A percentile compares a stretch with the other conserved stretches of the same genome.
These are phyloP conservation scores for Brachionus asplanchnoidis DNA, from an alignment of 1,140 invertebrate genomes.

Conservation along the genomic window DNA sequence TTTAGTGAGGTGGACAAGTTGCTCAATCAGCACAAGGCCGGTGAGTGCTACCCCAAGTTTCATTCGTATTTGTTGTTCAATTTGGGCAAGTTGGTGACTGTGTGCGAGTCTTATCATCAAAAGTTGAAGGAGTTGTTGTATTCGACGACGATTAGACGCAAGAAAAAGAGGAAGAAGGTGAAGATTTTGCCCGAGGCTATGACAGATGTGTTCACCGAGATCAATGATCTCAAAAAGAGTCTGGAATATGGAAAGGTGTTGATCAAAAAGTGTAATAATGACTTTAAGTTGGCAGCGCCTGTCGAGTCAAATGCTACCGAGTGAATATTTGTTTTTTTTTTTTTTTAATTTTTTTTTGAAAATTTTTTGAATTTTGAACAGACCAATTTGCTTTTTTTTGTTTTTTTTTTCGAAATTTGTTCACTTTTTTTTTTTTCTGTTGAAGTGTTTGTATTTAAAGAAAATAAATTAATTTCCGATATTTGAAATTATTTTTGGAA, in stretches of 20 bases:
- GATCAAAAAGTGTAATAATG: constrained; percentile 40
- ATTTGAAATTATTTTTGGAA: not conserved
- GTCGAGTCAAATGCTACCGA: not conserved
- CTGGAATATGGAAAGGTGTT: constrained; percentile 16
- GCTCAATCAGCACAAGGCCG: constrained; percentile 38
- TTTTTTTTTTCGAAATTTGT: not conserved
- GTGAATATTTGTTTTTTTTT: not conserved
- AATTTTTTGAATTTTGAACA: not conserved
- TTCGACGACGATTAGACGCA: constrained; percentile 28
- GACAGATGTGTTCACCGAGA: constrained; percentile 30
- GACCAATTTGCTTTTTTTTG: not conserved
- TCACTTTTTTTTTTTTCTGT: not conserved
- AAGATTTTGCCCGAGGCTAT: constrained; percentile 30
- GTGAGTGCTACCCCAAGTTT: constrained; percentile 33
- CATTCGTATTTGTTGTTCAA: constrained; percentile 38
- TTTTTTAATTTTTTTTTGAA: not conserved
- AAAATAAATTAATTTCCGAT: not conserved
- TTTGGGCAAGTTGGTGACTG: constrained; percentile 36
- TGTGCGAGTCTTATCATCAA: constrained; percentile 40
- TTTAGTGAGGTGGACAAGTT: constrained; percentile 37
- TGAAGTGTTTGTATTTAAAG: not conserved
- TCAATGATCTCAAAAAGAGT: constrained; percentile 32
- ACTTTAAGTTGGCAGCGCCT: not conserved
- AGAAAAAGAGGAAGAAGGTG: constrained; percentile 40
- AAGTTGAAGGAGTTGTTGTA: constrained; percentile 37